A percentile compares a stretch with the other conserved stretches of the same genome.
These are phyloP conservation scores for Anastrepha obliqua DNA, from an alignment of 1,140 invertebrate species.

Conservation along the genomic window DNA sequence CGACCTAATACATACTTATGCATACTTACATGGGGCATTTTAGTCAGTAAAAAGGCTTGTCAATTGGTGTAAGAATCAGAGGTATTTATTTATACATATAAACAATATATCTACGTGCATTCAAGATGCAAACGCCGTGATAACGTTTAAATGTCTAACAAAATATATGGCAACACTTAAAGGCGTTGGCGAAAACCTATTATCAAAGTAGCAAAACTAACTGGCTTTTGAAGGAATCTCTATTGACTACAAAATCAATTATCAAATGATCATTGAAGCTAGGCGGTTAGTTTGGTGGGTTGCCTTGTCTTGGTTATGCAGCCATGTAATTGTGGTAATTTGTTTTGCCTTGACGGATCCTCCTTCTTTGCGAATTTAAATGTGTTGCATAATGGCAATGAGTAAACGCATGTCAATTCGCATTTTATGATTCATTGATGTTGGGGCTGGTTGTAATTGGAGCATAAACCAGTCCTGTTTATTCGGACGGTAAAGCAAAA, in stretches of 20 bases:
- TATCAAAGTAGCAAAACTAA: too few species aligned
- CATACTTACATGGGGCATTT: too few species aligned
- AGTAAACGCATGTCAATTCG: not conserved
- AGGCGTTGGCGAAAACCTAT: too few species aligned
- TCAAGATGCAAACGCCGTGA: too few species aligned
- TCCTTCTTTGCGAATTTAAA: not conserved
- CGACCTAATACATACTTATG: too few species aligned
- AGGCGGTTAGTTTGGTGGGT: not conserved
- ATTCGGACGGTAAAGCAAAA: too few species aligned
- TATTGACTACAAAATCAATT: not conserved
- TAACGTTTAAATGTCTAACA: too few species aligned
- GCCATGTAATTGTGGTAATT: not conserved
- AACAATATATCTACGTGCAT: too few species aligned
- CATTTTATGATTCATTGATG: not conserved
- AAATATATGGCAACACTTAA: too few species aligned
- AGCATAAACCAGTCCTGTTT: not conserved
- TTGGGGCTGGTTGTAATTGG: not conserved
- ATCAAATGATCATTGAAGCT: not conserved
- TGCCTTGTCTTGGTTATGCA: not conserved
- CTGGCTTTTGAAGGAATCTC: not conserved
- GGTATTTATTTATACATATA: too few species aligned
- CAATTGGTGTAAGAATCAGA: too few species aligned
- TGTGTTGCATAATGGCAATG: not conserved
- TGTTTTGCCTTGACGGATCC: not conserved
- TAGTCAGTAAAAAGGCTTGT: too few species aligned